Evolutionary conservation across 2,113 vertebrate genomes (phyloP).

Genomic region (Oncorhynchus clarkii): DNA sequence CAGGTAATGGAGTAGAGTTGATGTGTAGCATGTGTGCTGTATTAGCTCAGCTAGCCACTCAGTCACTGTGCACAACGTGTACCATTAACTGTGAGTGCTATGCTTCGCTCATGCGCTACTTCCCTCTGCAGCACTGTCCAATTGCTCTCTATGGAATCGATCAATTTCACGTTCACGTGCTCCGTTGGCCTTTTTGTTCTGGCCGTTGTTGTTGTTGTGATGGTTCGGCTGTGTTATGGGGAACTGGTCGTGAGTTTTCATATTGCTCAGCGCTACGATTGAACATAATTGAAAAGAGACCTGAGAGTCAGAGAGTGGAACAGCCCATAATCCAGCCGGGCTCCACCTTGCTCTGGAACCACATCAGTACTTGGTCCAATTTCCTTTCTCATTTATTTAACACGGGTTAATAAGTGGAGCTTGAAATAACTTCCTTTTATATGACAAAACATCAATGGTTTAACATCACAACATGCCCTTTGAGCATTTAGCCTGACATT

Average conservation of each 20-base stretch:
- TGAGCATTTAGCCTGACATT: conserved; percentile 37
- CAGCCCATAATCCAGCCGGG: conserved; percentile 21
- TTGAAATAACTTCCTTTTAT: too few relatives aligned
- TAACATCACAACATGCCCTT: conserved; percentile 42
- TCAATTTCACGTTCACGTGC: not conserved
- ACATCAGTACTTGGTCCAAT: conserved; percentile 48
- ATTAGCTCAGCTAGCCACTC: not conserved
- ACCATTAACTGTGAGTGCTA: conserved; percentile 32
- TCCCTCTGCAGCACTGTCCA: conserved; percentile 5
- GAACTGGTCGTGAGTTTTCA: not conserved
- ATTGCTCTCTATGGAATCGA: not conserved
- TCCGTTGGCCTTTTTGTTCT: not conserved
- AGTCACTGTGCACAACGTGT: not conserved
- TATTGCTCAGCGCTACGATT: not conserved
- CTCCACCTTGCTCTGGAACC: conserved; percentile 42
- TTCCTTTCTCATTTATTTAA: conserved; percentile 61
- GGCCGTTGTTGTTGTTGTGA: conserved; percentile 1
- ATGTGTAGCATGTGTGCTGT: conserved; percentile 39
- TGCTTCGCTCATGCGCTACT: conserved; percentile 27
- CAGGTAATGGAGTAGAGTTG: conserved; percentile 82
- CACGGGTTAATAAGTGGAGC: conserved; percentile 25
- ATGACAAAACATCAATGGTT: conserved; percentile 35
- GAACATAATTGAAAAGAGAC: not conserved
- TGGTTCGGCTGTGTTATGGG: not conserved
- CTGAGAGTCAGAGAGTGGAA: not conserved